These are phyloP conservation scores for Periparus ater DNA, from an alignment of 2,797 vertebrate genomes.

Conservation along the genomic window DNA sequence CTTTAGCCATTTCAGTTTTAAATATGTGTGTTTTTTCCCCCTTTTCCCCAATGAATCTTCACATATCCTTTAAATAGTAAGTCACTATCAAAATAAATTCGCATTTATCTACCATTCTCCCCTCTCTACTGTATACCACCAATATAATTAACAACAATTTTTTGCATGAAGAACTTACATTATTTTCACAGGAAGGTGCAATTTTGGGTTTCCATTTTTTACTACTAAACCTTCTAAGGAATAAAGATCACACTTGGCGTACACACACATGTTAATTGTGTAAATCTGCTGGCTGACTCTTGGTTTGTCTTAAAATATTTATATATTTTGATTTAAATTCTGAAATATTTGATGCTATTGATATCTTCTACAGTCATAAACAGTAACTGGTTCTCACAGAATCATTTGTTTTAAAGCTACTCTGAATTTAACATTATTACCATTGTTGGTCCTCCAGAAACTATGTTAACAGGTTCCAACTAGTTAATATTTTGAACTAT, in stretches of 20 bases:
- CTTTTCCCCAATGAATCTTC: not conserved
- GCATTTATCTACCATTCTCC: not conserved
- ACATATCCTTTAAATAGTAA: not conserved
- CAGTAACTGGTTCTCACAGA: not conserved
- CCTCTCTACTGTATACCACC: not conserved
- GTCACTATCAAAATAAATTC: not conserved
- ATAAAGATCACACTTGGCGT: not conserved
- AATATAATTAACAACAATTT: not conserved
- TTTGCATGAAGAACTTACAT: not conserved
- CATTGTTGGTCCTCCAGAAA: not conserved
- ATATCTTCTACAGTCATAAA: not conserved
- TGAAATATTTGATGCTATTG: not conserved
- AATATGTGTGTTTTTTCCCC: not conserved
- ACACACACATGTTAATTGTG: not conserved
- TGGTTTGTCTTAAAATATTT: not conserved
- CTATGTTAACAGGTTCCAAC: not conserved
- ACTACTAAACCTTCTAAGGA: not conserved
- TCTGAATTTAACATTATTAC: not conserved
- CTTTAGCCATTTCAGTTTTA: not conserved
- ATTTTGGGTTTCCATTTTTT: not conserved
- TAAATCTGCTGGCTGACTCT: not conserved
- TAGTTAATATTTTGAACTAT: not conserved
- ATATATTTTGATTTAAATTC: accelerated
- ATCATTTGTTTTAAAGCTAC: not conserved
- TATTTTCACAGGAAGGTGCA: not conserved